Percentiles rank a stretch among this genome's conserved stretches.
phyloP scores from a whole-genome alignment of 2,888 invertebrate species.

The Idaea biselata region DNA sequence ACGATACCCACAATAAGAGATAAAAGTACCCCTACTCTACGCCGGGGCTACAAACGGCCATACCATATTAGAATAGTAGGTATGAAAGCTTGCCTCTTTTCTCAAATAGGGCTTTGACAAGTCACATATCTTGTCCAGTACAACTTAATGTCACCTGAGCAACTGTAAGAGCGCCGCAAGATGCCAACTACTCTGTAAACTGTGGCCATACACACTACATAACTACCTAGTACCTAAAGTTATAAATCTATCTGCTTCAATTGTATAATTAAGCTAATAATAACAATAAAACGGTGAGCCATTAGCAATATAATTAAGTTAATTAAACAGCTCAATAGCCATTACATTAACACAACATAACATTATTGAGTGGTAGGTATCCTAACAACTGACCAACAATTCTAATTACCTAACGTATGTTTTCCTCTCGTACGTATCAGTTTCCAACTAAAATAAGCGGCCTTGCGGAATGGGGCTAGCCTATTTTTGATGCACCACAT shows the following conservation, averaged over 20 bases:
- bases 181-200: too few species aligned
- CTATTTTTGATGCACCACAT: conserved; percentile 53
- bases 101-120: too few species aligned
- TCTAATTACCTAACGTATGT: background rate
- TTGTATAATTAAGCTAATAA: background rate
- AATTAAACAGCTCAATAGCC: background rate
- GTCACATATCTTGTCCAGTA: too few species aligned
- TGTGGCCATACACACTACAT: too few species aligned
- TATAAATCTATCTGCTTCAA: background rate
- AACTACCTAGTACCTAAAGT: background rate
- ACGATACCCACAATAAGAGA: too few species aligned
- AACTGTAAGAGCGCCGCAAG: too few species aligned
- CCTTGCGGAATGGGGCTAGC: conserved; percentile 47
- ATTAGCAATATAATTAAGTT: background rate
- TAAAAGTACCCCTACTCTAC: too few species aligned
- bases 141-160: too few species aligned
- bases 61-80: too few species aligned
- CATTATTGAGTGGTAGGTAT: background rate
- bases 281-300: background rate
- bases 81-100: too few species aligned
- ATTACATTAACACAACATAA: background rate
- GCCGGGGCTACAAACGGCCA: too few species aligned
- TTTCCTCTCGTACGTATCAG: conserved; percentile 20
- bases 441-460: conserved; percentile 44
- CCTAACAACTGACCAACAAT: background rate